Conservation (phyloP, 2,888 invertebrate genomes). For the Octonoba sinensis region DNA sequence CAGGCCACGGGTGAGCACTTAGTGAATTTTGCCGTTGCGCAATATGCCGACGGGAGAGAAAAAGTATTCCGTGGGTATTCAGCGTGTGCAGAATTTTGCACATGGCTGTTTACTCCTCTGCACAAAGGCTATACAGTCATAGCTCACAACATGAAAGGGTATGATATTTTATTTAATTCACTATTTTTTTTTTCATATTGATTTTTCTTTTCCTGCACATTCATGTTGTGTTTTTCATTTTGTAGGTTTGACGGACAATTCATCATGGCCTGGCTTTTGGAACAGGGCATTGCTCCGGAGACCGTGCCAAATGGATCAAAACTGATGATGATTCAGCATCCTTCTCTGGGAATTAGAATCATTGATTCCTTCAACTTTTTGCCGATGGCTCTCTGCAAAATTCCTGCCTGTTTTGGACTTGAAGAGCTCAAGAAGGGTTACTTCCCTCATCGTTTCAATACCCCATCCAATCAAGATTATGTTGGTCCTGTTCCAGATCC, state of each 20-base stretch:
- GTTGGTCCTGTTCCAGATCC: neutral
- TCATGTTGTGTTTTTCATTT: neutral
- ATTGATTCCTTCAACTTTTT: slow-evolving; percentile 28
- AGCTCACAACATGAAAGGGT: slow-evolving; percentile 22
- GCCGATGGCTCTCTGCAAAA: slow-evolving; percentile 16
- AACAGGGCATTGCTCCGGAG: slow-evolving; percentile 1
- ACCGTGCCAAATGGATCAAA: neutral
- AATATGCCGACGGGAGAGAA: slow-evolving; percentile 18
- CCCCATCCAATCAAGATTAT: neutral
- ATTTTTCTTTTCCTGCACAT: too few species aligned
- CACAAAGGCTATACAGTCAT: slow-evolving; percentile 24
- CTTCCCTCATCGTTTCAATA: slow-evolving; percentile 33
- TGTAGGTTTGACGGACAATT: slow-evolving; percentile 39
- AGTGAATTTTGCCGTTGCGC: slow-evolving; percentile 22
- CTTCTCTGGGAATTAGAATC: neutral
- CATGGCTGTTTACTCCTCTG: neutral
- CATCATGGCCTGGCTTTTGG: neutral
- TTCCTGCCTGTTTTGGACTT: slow-evolving; percentile 10
- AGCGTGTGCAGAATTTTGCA: slow-evolving; percentile 3
- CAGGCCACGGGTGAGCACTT: neutral
- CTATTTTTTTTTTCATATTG: neutral
- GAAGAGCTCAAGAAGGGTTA: slow-evolving; percentile 18
- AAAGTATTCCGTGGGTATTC: slow-evolving; percentile 1
- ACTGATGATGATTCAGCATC: neutral
- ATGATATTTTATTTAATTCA: neutral